Evolutionary conservation across 1,140 invertebrate species (phyloP), one percentile per base, ranked within the genome.

Genomic region (Pseudomyrmex sp.): DNA sequence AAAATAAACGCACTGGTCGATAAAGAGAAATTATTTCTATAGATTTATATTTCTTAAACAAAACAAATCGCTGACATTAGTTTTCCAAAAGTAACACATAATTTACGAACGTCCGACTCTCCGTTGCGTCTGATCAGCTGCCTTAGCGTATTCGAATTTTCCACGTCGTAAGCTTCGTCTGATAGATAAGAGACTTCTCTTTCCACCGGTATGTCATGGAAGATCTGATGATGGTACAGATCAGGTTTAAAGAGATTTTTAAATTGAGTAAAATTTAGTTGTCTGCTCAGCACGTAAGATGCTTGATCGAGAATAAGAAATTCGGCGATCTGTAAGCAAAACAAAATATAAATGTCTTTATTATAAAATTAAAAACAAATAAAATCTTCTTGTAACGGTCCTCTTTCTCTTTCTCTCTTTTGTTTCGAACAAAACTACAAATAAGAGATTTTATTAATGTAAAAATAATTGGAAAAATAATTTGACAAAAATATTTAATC

Each of bases 101-200:
- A 7, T 80, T 69, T 5, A 89, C 91, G 85, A 59, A 92, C 92
- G 3, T 85, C 72, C 48, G 86, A 87, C 74, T 90, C 87, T 54
- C 90, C 82, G 63, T 88, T 84, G 12, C 82, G 63, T 70, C 90
- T 90, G 23, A 61, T 20, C 7, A 89, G 46, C 2, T 70, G 15
- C 10, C 18, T 68, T 50, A 79, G 35, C 2, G 59, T 35, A 23
- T 69, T 61, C 3, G n/a, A 15, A 48, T 9, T 44, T 20, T 86
- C 79, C 15, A 80, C 48, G 4, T 61, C 18, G 48, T 89, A 84
- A 35, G 87, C 48, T 20, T 85, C 85, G 18, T 91, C 85, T 44
- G 90, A 77, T 10, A 88, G 18, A 77, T 91, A 87, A 26, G 69
- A 76, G 8, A 74, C 1, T 1, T 88, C 85, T 63, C 50, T 69